Evolutionary conservation across 2,797 vertebrate species (phyloP), one percentile per base, ranked within the genome.

Genomic region (Lagorchestes hirsutus): DNA sequence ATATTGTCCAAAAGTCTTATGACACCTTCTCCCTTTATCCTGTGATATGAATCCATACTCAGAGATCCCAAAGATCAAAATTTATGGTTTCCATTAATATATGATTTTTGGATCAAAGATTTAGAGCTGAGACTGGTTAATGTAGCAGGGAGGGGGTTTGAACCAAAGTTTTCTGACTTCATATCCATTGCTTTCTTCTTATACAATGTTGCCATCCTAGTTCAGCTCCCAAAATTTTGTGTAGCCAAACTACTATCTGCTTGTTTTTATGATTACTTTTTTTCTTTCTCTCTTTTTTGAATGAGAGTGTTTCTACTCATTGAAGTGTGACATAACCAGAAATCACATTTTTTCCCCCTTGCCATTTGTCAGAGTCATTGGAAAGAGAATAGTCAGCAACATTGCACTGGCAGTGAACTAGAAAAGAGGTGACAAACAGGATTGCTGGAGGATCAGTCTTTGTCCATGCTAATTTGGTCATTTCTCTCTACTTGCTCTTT

Each of bases 351-450:
- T 90, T 93, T 91, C 2, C 34, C 24, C 16, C 91, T 34, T 46
- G 54, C 29, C 0, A 16, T 9, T 94, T n/a, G 90, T 96, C 59
- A 93, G 94, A 95, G 92, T 93, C 54, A 34, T 87, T 91, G 67
- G 58, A 92, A 55, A 50, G 22, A 46, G 74, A 87, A 87, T 87
- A 27, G 24, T 18, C 74, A 87, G 74, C 22, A 87, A 28, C 10
- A 50, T 87, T 87, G 22, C 31, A 27, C 74, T 46, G 40, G 40
- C 24, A 50, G 40, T 50, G 40, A 46, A 87, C 74, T 87, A 87
- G 40, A 28, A 87, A 87, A 87, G 74, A 50, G 74, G 40, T 27
- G 46, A 1, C 9, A 46, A n/a, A 11, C 18, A 24, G 40, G 9
- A 50, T 27, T 46, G 22, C 74, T 27, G 24, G 74, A 27, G 1